Evolutionary conservation across 2,113 vertebrate species (phyloP), one percentile per base, ranked within the genome.

Genomic region (Cinclus mexicanus): DNA sequence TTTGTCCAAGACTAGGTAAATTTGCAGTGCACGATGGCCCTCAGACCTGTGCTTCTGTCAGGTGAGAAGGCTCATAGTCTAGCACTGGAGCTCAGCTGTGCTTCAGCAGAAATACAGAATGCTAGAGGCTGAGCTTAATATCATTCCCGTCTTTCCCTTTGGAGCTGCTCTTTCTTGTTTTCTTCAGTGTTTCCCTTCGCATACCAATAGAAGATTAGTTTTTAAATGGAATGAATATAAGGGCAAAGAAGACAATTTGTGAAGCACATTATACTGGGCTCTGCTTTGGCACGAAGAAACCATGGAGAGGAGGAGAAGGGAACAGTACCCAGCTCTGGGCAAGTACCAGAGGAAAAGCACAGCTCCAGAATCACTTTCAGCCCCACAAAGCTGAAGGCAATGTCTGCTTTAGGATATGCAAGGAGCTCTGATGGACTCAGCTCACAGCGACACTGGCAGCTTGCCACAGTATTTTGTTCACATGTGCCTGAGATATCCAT

Each of bases 1-100:
- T 98, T 98, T 98, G 96, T 87, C 92, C 96, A 96, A 83, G 85
- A 63, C 95, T 97, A 92, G 92, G 98, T 97, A 98, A 98, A 97
- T 95, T 97, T 95, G 87, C 87, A 84, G 91, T 94, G 89, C 89
- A 91, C 65, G 24, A 97, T 90, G 96, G 97, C 93, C 97, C 83
- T 96, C 86, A 91, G 95, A 91, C 77, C 84, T 75, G 49, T 55
- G 87, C 57, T 93, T 94, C 89, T 91, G 13, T 71, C 92, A 84
- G 92, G 80, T 56, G 46, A 41, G 93, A 76, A 71, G 91, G 82
- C 69, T 80, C 87, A 92, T 60, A 96, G 88, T 92, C 94, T 82
- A 76, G 68, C 31, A 26, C 29, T 47, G 42, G 60, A 91, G 50
- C 47, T 92, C 67, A 87, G 68, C 53, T 84, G 55, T 53, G 70